Base-by-base conservation (phyloP, 2,797 vertebrate genomes). In the Fistularia tabacaria region DNA sequence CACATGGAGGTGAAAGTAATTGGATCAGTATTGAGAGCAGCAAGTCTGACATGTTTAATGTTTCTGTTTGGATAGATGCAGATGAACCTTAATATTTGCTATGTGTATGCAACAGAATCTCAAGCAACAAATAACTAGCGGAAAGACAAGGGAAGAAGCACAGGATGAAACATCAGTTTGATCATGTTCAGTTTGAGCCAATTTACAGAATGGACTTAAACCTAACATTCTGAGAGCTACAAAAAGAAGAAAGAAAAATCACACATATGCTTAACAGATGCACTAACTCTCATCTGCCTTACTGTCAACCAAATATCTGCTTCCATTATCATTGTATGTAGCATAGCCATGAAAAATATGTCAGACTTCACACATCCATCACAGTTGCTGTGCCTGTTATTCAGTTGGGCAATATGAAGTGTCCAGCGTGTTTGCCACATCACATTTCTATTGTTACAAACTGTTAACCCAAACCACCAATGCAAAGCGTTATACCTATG, bases 1-100 rank as follows among this genome's bases (percentile, higher is more conserved):
- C 83, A 83, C 73, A 63, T 74, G 80, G 67, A 85, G 86, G 84
- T 85, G 82, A 83, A 87, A 90, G 89, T 88, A 89, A 88, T 80
- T 76, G 71, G 71, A 84, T 85, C 79, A 64, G 70, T 52, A 68
- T 52, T 51, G 66, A 78, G 79, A 85, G 85, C 73, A 73, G 69
- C n/a, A 50, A 81, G 81, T 76, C 36, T 69, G 83, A 85, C 84
- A 57, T 66, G 56, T 65, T 77, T 60, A 74, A 66, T 74, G 74
- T 51, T 43, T 53, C 65, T 79, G 72, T 76, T 80, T 70, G 59
- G 62, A 58, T 62, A 37, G 61, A 69, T 51, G 38, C 38, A 15
- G 63, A 58, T 64, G 73, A 67, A 54, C 71, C 25, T 25, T 25
- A 25, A 25, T 2, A 25, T 66, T 63, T 50, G 45, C 48, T 51